Evolutionary conservation across 2,888 invertebrate genomes (phyloP), one percentile per base, ranked within the genome.

Genomic region (Holacanthella duospinosa): DNA sequence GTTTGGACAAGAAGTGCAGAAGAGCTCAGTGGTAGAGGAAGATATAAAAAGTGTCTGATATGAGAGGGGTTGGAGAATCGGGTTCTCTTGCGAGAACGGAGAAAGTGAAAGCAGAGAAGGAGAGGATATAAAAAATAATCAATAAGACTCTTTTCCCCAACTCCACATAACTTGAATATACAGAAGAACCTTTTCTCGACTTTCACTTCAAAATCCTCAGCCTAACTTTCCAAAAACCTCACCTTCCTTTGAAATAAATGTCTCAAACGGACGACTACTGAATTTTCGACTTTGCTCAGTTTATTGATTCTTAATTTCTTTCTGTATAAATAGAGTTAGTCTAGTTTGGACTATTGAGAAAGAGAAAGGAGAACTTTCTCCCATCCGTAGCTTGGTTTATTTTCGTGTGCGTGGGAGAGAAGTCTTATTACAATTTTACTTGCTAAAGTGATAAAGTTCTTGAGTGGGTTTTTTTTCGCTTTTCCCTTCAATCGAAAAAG

Each of bases 121-220:
- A 48, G n/a, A 48, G 48, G 48, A 48, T 48, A 48, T 48, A 48
- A 48, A 48, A 36, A 48, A 48, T 48, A 48, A 48, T 48, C 48
- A 48, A 48, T 48, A 48, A 48, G 48, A 21, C 19, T 9, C 21
- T 21, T 48, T 21, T 21, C 48, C 48, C 48, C 12, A 48, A 48
- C 48, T 48, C n/a, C 48, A 48, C 19, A 48, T 16, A 48, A 48
- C 48, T 48, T 48, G 48, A 48, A 48, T 48, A 48, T 21, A 48
- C 48, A 48, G 36, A 36, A 36, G 16, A 16, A 16, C 6, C 6
- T 16, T 9, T 36, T 36, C 36, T 9, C 36, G 16, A 16, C 36
- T 36, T 36, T 36, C 36, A 36, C n/a, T n/a, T n/a, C n/a, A n/a
- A n/a, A n/a, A n/a, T n/a, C n/a, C n/a, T n/a, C n/a, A n/a, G n/a